Evolutionary conservation across 30 jellyfish, hydroid and myxozoan species (phyloP), one percentile per base, ranked within the genome.

Genomic region (Aurelia coerulea): DNA sequence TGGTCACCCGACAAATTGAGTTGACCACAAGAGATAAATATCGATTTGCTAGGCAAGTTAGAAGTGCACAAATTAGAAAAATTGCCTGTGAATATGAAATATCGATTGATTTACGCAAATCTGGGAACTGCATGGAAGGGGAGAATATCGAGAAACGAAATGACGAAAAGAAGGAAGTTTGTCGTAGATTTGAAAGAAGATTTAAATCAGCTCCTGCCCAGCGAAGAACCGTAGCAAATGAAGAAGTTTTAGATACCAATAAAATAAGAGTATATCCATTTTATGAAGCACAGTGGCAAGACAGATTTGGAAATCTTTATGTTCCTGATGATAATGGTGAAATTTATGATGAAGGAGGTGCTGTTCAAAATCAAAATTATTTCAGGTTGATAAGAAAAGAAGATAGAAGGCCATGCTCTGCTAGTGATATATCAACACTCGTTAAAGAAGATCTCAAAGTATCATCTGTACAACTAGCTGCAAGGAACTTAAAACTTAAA

Each of bases 191-290:
- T 63, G 93, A 84, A 49, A 64, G 32, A 35, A 73, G 85, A 67
- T 84, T 65, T 46, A 84, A 84, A 33, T 84, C 93, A 14, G 79
- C 88, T 34, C 85, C 85, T 31, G 72, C 74, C 5, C 64, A 42
- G 34, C 49, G 68, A 42, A 84, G 72, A 66, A 60, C 50, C 17
- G 39, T 62, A 17, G 32, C 62, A 37, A 18, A 74, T 37, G 93
- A 84, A 37, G 93, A 73, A 37, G 51, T 70, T 13, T n/a, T 84
- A 19, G 51, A 71, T 23, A 52, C 93, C 8, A 73, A 70, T 52
- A 84, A 68, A 46, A 77, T 84, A 3, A 32, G 83, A 49, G 31
- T 84, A 23, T 84, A 73, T 75, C 93, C 93, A 17, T 84, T 84
- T 73, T 74, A 74, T 71, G 93, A 84, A 74, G 58, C 75, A 31